Evolutionary conservation across 2,888 invertebrate genomes (phyloP).

Genomic region (Crocallis elinguaria): DNA sequence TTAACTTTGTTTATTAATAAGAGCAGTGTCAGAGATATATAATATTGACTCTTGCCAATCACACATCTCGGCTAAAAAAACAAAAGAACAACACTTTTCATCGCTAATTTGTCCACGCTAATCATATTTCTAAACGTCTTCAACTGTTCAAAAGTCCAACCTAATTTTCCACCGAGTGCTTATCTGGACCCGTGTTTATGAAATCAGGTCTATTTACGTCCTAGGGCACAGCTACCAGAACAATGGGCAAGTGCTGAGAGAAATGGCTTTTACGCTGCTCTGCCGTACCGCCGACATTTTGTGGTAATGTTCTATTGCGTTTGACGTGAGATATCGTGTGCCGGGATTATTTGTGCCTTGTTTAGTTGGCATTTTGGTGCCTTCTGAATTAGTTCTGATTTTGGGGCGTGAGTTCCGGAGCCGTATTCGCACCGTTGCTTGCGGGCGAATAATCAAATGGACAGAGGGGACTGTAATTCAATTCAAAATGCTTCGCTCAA

Average conservation of each 20-base stretch:
- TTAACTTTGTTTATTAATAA: no score
- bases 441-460: no score
- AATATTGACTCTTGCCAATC: no score
- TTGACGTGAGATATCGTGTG: conserved; percentile 34
- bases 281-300: conserved; percentile 30
- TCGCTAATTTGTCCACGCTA: background rate
- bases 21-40: no score
- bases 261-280: conserved; percentile 2
- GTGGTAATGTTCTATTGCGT: conserved; percentile 35
- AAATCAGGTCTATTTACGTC: conserved; percentile 25
- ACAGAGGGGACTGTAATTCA: no score
- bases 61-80: no score
- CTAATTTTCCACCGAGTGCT: conserved; percentile 22
- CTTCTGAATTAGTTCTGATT: conserved; percentile 1
- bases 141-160: background rate
- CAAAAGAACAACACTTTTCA: background rate
- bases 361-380: conserved; percentile 4
- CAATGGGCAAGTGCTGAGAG: conserved; percentile 22
- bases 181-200: conserved; percentile 17
- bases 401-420: no score
- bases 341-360: conserved; percentile 21
- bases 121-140: background rate
- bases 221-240: conserved; percentile 20
- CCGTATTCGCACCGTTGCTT: no score
- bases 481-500: no score